Evolutionary conservation across 2,113 vertebrate species (phyloP).

Genomic region (Bos javanicus): DNA sequence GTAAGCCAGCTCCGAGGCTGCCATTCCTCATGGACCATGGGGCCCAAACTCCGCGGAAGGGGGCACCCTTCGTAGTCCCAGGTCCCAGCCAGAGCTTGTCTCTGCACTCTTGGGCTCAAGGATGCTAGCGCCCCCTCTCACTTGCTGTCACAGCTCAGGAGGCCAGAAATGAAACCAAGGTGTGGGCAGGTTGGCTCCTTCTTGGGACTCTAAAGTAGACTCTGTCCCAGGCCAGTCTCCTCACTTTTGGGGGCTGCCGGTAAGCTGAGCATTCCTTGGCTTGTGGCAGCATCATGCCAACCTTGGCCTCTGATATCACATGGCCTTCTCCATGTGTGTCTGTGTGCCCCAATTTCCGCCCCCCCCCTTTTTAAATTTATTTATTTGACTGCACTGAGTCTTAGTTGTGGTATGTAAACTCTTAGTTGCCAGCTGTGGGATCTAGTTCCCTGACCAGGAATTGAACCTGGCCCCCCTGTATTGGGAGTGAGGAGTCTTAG

Average conservation of each 20-base stretch:
- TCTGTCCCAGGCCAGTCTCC: not conserved
- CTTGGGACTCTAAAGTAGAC: not conserved
- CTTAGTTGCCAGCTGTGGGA: not conserved
- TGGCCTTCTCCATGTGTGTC: not conserved
- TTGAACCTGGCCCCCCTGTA: not conserved
- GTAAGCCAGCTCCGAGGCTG: not conserved
- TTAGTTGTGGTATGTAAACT: not conserved
- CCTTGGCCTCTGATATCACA: not conserved
- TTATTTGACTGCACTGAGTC: not conserved
- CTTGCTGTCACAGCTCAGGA: not conserved
- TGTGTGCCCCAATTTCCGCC: not conserved
- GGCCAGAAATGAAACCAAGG: not conserved
- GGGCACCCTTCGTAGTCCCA: not conserved
- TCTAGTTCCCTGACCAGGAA: not conserved
- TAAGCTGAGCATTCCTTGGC: fast-evolving
- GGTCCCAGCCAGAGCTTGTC: not conserved
- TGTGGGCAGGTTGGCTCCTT: not conserved
- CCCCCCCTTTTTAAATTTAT: not conserved
- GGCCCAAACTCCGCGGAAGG: not conserved
- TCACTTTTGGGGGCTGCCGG: fast-evolving
- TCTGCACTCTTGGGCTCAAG: not conserved
- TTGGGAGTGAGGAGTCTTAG: not conserved
- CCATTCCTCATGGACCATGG: not conserved
- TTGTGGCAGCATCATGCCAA: not conserved
- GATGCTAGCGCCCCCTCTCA: not conserved